Base-by-base conservation (phyloP, 2,888 invertebrate genomes). In the Mythimna loreyi region DNA sequence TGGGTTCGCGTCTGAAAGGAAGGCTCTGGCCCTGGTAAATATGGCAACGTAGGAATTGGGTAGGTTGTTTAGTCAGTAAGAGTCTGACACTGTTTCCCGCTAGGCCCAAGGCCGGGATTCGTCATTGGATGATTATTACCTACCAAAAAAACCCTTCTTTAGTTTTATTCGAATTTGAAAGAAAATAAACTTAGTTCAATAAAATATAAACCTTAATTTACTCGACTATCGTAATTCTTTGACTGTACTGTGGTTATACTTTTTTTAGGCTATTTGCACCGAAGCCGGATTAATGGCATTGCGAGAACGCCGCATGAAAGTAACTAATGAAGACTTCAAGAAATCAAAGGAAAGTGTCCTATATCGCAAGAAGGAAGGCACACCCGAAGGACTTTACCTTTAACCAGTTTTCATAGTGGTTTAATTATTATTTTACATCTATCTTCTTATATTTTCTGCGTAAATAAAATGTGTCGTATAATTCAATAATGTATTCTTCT, bases 281-380 rank as follows among this genome's bases (percentile, higher is more conserved):
- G 99, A 99, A 96, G 99, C 99, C 66, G 99, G 99, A 78, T 96
- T 99, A 67, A 98, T 99, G 98, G 99, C 99, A 6, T 95, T 99
- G 60, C 96, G 99, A 78, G 99, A 99, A 93, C 97, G 99, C 65
- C 97, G 99, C 85, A 99, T 99, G 99, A 99, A 99, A 94, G 99
- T 99, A 43, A 99, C 99, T 75, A 99, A 99, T 96, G 99, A 99
- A 93, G 99, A 99, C 94, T 99, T 99, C 93, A 98, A 99, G 92
- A 99, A 99, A 92, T 99, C 99, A 0, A 99, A 99, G 94, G 99
- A 99, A 92, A 99, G 99, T 94, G 99, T 99, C 36, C 96, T 99
- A 59, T 99, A 99, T 91, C 97, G 99, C 73, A 99, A 99, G 96
- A 99, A 99, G 91, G 99, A 99, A 96, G 99, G 99, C 80, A 99